Conservation (phyloP, 2,888 invertebrate genomes). For the Arenicola marina region DNA sequence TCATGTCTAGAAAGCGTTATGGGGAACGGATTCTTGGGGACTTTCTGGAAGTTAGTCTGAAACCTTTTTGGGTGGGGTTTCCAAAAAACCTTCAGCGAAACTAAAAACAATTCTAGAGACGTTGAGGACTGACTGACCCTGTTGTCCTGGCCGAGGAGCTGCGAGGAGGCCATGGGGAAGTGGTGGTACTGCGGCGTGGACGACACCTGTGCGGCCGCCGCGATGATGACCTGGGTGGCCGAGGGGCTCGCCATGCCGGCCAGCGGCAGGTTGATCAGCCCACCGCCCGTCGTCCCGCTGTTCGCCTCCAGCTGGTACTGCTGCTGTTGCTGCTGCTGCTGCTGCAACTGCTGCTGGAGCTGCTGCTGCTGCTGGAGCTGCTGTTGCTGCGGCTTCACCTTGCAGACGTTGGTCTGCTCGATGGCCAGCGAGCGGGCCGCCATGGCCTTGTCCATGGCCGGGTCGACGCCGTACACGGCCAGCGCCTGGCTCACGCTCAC, state of each 20-base stretch:
- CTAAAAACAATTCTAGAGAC: no score
- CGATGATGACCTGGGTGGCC: conserved; percentile 12
- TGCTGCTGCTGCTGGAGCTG: conserved; percentile 13
- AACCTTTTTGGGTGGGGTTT: no score
- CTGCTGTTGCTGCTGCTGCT: conserved; percentile 8
- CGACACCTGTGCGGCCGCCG: conserved; percentile 38
- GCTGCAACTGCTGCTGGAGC: no score
- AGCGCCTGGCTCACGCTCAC: conserved; percentile 2
- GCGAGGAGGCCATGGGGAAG: conserved; percentile 71
- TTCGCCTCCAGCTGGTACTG: conserved; percentile 3
- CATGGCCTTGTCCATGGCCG: no score
- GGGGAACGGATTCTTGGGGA: no score
- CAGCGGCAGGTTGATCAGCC: background rate
- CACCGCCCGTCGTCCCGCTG: background rate
- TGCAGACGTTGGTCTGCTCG: conserved; percentile 60
- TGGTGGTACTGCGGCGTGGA: conserved; percentile 76
- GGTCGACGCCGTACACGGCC: background rate
- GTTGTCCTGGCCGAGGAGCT: conserved; percentile 55
- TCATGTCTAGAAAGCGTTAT: no score
- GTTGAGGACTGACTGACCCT: conserved; percentile 36
- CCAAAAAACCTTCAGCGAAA: no score
- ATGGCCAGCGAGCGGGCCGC: no score
- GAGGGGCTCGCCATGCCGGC: conserved; percentile 19
- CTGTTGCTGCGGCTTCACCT: conserved; percentile 61
- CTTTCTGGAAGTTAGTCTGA: no score